Conservation (phyloP, 2,888 invertebrate species). For the Habrosyne pyritoides region DNA sequence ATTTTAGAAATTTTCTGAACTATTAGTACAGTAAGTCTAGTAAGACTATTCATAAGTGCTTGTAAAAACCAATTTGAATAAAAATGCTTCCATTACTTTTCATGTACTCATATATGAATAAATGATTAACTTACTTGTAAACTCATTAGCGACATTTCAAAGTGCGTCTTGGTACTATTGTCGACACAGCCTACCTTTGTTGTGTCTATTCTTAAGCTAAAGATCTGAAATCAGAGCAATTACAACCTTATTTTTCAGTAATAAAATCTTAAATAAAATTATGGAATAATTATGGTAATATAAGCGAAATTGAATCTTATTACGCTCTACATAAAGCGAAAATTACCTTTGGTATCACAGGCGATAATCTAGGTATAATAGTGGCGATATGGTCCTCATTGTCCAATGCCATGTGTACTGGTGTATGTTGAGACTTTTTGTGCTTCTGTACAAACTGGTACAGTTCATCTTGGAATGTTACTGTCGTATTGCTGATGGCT, state of each 20-base stretch:
- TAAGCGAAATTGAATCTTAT: not conserved
- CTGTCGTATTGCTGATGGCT: slow-evolving; percentile 83
- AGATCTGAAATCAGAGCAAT: slow-evolving; percentile 82
- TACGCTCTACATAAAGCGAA: not conserved
- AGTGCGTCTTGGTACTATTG: slow-evolving; percentile 87
- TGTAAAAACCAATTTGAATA: too few species aligned
- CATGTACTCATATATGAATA: too few species aligned
- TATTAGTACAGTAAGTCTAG: too few species aligned
- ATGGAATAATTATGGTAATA: not conserved
- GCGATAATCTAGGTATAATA: slow-evolving; percentile 86
- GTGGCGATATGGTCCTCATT: slow-evolving; percentile 61
- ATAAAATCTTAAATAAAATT: not conserved
- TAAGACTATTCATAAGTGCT: too few species aligned
- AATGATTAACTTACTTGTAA: slow-evolving; percentile 78
- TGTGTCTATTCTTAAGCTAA: slow-evolving; percentile 88
- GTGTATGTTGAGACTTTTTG: slow-evolving; percentile 43
- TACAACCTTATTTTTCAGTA: not conserved
- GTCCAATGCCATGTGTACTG: slow-evolving; percentile 20
- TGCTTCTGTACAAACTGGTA: slow-evolving; percentile 76
- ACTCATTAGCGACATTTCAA: slow-evolving; percentile 87
- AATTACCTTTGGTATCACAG: slow-evolving; percentile 90
- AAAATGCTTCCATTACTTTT: too few species aligned
- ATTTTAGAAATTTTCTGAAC: too few species aligned
- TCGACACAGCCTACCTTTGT: slow-evolving; percentile 87
- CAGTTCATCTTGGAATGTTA: slow-evolving; percentile 83